Percentiles rank a stretch among this genome's conserved stretches.
phyloP scores from a whole-genome alignment of 2,113 vertebrate species.

The Spheniscus mendiculus region DNA sequence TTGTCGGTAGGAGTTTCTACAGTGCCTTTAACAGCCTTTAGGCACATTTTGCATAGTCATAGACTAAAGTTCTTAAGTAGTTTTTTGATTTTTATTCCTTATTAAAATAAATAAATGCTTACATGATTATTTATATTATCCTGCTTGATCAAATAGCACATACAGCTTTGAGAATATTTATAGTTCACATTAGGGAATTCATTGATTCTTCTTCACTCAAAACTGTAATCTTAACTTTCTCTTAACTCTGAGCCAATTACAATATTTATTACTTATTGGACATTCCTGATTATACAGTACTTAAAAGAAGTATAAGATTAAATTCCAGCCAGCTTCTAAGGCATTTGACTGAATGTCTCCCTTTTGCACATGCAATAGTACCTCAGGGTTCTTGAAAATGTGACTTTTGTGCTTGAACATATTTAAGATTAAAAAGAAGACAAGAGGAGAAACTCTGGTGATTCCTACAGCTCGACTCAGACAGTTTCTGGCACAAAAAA shows the following conservation, averaged over 20 bases:
- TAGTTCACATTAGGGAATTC: not conserved
- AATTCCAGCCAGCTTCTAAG: not conserved
- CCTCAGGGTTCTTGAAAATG: not conserved
- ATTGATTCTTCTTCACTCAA: not conserved
- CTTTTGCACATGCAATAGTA: not conserved
- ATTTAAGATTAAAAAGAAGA: not conserved
- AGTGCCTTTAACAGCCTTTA: not conserved
- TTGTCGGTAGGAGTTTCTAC: not conserved
- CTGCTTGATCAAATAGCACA: not conserved
- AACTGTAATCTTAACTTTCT: not conserved
- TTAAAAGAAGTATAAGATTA: not conserved
- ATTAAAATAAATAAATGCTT: not conserved
- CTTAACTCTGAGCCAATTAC: not conserved
- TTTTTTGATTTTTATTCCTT: not conserved
- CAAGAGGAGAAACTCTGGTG: not conserved
- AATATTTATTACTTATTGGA: not conserved
- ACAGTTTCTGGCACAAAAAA: not conserved
- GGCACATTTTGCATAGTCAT: not conserved
- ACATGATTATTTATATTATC: not conserved
- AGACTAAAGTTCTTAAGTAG: not conserved
- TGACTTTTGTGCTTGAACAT: not conserved
- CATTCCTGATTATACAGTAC: not conserved
- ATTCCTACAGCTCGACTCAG: not conserved
- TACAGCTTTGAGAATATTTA: not conserved
- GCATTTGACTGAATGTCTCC: not conserved